These are phyloP conservation scores for Probosciger aterrimus DNA, from an alignment of 2,113 vertebrate species.

Conservation along the genomic window DNA sequence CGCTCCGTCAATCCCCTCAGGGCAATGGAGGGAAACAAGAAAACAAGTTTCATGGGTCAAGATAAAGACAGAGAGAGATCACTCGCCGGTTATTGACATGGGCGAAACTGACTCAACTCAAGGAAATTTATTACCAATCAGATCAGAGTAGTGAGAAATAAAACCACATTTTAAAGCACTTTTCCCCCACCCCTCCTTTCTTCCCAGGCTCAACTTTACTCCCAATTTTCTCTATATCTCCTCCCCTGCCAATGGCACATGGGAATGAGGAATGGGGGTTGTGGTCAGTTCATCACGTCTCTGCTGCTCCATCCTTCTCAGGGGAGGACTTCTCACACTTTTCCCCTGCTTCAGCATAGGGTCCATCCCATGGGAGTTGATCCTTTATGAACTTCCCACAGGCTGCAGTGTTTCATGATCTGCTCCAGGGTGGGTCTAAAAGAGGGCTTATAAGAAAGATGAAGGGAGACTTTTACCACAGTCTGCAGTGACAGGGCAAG, in stretches of 20 bases:
- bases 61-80: not conserved
- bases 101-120: not conserved
- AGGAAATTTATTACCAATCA: not conserved
- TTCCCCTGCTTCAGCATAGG: not conserved
- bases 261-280: not conserved
- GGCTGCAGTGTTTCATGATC: not conserved
- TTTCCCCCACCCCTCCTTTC: not conserved
- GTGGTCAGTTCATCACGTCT: not conserved
- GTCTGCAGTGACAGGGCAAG: not conserved
- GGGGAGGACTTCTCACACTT: not conserved
- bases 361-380: not conserved
- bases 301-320: not conserved
- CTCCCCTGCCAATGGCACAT: not conserved
- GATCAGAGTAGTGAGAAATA: not conserved
- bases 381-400: not conserved
- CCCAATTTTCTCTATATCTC: not conserved
- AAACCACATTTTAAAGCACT: not conserved
- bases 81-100: not conserved
- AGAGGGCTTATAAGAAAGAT: not conserved
- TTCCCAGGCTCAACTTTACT: not conserved
- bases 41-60: not conserved
- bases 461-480: not conserved
- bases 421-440: not conserved
- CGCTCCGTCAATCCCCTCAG: rapidly evolving
- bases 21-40: not conserved